Conservation (phyloP, 2,113 vertebrate genomes). For the Lagenorhynchus albirostris region DNA sequence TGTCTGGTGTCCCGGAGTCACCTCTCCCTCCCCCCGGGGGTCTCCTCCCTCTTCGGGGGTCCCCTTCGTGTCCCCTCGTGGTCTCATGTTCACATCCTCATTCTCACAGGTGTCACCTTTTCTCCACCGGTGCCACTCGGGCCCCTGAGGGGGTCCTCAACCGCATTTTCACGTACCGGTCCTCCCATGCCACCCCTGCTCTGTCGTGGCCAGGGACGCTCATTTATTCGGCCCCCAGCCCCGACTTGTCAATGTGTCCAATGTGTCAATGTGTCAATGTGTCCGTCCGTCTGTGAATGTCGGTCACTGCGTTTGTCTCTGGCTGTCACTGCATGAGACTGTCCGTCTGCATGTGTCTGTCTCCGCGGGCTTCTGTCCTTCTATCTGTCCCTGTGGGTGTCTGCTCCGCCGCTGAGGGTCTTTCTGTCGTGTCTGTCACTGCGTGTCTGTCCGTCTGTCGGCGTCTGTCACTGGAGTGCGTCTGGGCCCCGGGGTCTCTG, state of each 20-base stretch:
- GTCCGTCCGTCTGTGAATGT: neutral
- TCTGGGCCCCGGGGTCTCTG: conserved; percentile 45
- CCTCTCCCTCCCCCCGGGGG: neutral
- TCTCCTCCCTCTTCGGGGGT: neutral
- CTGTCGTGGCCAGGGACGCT: neutral
- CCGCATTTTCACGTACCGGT: neutral
- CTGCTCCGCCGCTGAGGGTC: neutral
- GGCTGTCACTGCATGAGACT: neutral
- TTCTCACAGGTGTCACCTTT: conserved; percentile 41
- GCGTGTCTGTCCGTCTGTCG: conserved; percentile 21
- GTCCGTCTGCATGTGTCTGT: neutral
- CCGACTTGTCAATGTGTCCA: neutral
- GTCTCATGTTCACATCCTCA: neutral
- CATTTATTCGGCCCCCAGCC: neutral
- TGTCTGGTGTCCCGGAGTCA: neutral
- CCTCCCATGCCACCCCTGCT: neutral
- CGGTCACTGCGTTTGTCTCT: neutral
- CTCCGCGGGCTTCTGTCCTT: conserved; percentile 22
- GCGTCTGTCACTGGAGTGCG: neutral
- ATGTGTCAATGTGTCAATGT: neutral
- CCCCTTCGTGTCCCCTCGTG: neutral
- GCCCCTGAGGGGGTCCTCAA: neutral
- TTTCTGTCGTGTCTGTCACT: neutral
- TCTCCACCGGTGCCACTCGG: neutral
- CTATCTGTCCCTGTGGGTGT: conserved; percentile 29